A percentile compares a stretch with the other conserved stretches of the same genome.
phyloP scores from a whole-genome alignment of 2,888 invertebrate genomes.

The Altica lythri region DNA sequence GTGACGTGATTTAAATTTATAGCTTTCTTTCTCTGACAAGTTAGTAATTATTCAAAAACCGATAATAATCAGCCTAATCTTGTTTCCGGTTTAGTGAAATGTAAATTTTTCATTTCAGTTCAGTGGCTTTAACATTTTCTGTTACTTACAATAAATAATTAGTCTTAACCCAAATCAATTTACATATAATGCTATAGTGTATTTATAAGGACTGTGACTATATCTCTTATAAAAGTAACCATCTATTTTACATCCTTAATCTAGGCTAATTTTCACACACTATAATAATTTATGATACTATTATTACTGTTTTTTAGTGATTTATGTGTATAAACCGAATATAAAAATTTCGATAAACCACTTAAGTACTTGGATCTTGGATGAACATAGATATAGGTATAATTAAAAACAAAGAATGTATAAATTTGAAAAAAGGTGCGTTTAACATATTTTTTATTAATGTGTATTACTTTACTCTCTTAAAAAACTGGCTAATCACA shows the following conservation, averaged over 20 bases:
- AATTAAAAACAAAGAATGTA: no score
- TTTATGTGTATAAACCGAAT: no score
- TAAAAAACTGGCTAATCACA: no score
- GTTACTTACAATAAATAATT: conserved; percentile 49
- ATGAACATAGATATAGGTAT: no score
- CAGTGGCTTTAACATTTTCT: conserved; percentile 44
- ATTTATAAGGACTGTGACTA: conserved; percentile 32
- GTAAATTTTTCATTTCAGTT: conserved; percentile 42
- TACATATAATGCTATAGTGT: conserved; percentile 47
- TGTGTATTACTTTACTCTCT: no score
- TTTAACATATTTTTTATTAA: no score
- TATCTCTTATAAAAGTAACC: conserved; percentile 14
- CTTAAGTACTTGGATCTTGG: no score
- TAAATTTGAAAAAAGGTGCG: no score
- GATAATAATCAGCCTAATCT: conserved; percentile 32
- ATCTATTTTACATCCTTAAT: conserved; percentile 25
- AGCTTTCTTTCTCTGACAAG: conserved; percentile 10
- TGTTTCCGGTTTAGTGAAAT: conserved; percentile 33
- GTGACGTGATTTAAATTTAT: conserved; percentile 10
- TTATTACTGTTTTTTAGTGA: no score
- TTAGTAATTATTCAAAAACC: conserved; percentile 29
- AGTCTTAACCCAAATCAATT: conserved; percentile 46
- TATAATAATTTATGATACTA: no score
- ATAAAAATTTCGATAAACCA: no score
- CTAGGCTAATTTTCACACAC: conserved; percentile 23